phyloP scores from a whole-genome alignment of 2,888 invertebrate genomes.

The Coleophora deauratella region DNA sequence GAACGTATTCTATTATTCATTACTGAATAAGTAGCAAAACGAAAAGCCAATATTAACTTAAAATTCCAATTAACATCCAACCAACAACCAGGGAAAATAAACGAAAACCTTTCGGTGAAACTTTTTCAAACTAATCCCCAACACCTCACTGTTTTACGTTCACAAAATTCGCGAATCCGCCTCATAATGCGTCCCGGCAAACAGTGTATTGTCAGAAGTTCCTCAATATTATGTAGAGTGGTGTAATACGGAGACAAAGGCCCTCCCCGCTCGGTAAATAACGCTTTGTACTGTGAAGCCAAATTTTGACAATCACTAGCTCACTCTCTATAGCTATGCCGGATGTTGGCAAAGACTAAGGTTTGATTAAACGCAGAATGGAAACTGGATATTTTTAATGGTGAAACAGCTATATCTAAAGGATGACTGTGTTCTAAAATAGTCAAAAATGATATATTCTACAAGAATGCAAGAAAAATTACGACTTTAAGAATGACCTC shows the following conservation, averaged over 20 bases:
- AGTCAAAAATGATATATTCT: too few species aligned
- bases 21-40: too few species aligned
- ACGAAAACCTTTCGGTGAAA: conserved; percentile 3
- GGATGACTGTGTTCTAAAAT: too few species aligned
- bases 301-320: conserved; percentile 76
- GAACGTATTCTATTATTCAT: too few species aligned
- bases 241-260: conserved; percentile 71
- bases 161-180: conserved; percentile 25
- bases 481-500: too few species aligned
- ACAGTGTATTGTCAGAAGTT: conserved; percentile 67
- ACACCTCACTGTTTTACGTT: conserved; percentile 44
- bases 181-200: conserved; percentile 52
- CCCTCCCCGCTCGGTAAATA: conserved; percentile 67
- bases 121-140: conserved; percentile 31
- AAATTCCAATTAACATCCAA: too few species aligned
- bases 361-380: too few species aligned
- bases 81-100: too few species aligned
- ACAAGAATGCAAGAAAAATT: too few species aligned
- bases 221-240: conserved; percentile 74
- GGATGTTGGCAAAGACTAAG: conserved; percentile 42
- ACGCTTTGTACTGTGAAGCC: conserved; percentile 74
- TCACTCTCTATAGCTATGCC: conserved; percentile 54
- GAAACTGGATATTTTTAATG: too few species aligned
- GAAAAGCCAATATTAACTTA: too few species aligned
- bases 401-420: too few species aligned